Evolutionary conservation across 2,888 invertebrate genomes (phyloP).

Genomic region (Andrena minutula): DNA sequence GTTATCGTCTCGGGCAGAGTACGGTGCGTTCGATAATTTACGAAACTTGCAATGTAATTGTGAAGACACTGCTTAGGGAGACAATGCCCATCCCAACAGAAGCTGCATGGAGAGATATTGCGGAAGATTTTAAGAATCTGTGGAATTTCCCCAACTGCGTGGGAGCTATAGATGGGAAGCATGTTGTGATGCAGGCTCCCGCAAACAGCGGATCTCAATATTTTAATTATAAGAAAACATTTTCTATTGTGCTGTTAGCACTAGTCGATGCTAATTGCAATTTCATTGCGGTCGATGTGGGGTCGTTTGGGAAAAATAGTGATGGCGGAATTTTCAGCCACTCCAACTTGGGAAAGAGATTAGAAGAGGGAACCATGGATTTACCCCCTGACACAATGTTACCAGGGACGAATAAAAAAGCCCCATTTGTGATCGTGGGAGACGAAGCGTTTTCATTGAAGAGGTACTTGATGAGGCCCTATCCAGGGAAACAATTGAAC

Average conservation of each 20-base stretch:
- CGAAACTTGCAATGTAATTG: neutral
- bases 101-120: neutral
- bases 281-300: neutral
- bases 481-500: neutral
- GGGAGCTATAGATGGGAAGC: slow-evolving; percentile 4
- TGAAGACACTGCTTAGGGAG: neutral
- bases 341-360: neutral
- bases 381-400: neutral
- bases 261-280: neutral
- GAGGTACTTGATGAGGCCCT: neutral
- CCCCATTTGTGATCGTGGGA: neutral
- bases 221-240: neutral
- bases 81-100: neutral
- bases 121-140: neutral
- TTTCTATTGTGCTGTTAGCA: neutral
- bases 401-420: neutral
- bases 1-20: neutral
- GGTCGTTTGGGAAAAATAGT: neutral
- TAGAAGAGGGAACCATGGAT: neutral
- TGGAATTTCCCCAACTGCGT: slow-evolving; percentile 23
- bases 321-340: neutral
- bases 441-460: neutral
- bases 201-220: neutral
- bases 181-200: neutral
- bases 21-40: neutral